A percentile compares a stretch with the other conserved stretches of the same genome.
Evolutionary conservation across 2,113 vertebrate genomes (phyloP).

Genomic region (Mixornis gularis): DNA sequence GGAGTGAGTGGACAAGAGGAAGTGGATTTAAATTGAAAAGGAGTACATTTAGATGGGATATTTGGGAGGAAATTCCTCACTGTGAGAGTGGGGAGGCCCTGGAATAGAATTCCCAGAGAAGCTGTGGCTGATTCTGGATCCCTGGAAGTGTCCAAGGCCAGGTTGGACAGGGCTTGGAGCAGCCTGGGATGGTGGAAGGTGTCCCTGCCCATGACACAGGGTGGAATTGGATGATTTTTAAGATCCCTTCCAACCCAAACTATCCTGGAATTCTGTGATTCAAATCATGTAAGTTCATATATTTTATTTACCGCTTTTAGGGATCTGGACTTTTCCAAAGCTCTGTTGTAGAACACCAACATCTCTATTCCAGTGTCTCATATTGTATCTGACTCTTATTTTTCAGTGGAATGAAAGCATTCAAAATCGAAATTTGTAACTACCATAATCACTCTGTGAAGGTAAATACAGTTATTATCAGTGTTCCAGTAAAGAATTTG

Average conservation of each 20-base stretch:
- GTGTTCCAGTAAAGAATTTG: background rate
- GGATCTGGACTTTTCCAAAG: background rate
- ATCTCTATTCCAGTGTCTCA: background rate
- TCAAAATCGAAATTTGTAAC: background rate
- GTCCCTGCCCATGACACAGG: background rate
- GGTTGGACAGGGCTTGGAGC: accelerated
- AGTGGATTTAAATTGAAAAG: background rate
- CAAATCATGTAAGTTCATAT: accelerated
- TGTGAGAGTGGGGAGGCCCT: background rate
- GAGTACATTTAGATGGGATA: background rate
- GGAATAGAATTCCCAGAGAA: background rate
- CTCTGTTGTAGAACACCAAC: background rate
- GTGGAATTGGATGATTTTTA: background rate
- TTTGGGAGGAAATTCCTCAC: background rate
- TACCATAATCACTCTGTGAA: background rate
- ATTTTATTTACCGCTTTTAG: background rate
- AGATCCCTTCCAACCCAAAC: background rate
- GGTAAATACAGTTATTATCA: background rate
- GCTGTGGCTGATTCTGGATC: background rate
- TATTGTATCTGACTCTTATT: background rate
- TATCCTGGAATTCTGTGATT: background rate
- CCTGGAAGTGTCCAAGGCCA: accelerated
- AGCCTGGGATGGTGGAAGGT: accelerated
- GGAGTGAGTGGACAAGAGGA: background rate
- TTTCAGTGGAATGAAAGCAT: background rate